Evolutionary conservation across 2,888 invertebrate species (phyloP).

Genomic region (Plagodis pulveraria): DNA sequence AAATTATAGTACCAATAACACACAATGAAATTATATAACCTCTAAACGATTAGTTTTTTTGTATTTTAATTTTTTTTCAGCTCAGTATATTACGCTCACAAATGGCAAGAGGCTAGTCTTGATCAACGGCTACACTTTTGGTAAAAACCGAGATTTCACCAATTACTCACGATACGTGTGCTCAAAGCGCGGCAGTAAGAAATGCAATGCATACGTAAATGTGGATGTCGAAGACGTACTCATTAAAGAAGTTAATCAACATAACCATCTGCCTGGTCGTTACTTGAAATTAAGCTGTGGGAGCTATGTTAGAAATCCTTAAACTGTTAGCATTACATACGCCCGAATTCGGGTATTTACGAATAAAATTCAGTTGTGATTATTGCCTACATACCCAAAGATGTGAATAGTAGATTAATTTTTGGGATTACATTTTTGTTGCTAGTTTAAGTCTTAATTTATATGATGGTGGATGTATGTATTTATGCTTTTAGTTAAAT

Average conservation of each 20-base stretch:
- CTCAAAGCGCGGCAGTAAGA: neutral
- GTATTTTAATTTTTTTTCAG: neutral
- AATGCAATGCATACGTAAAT: neutral
- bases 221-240: neutral
- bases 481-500: no score
- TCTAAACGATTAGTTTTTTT: neutral
- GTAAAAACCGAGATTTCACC: neutral
- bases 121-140: constrained; percentile 2
- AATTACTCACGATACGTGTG: neutral
- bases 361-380: no score
- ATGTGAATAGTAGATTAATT: no score
- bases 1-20: neutral
- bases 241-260: neutral
- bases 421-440: no score
- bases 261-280: neutral
- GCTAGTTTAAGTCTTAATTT: no score
- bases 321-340: no score
- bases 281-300: neutral
- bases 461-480: no score
- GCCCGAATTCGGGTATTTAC: no score
- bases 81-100: neutral
- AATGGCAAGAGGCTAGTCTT: neutral
- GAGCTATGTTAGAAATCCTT: neutral
- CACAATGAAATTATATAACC: neutral
- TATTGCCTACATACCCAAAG: no score